Percentiles rank a stretch among this genome's conserved stretches.
Conservation (phyloP, 2,113 vertebrate genomes). For the Paramisgurnus dabryanus region DNA sequence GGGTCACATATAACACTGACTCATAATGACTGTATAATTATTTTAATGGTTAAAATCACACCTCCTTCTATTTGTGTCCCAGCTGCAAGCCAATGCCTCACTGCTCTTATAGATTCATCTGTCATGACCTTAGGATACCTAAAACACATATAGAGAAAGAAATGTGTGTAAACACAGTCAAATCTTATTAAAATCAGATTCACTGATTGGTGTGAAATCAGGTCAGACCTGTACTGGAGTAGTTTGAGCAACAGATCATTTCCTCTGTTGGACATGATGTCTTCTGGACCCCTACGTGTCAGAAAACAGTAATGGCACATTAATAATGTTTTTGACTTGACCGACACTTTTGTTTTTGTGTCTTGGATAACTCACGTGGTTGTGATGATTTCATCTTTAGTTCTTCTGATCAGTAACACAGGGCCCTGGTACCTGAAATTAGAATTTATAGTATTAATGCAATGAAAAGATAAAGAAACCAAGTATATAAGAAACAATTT, state of each 20-base stretch:
- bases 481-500: too few species aligned
- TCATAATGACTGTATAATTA: too few species aligned
- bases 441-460: not conserved
- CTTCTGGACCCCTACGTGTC: slow-evolving; percentile 78
- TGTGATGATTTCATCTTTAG: slow-evolving; percentile 92
- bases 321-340: not conserved
- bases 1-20: too few species aligned
- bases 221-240: slow-evolving; percentile 82
- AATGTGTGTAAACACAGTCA: not conserved
- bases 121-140: slow-evolving; percentile 91
- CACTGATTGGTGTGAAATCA: not conserved
- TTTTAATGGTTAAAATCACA: slow-evolving; percentile 48
- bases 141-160: slow-evolving; percentile 14
- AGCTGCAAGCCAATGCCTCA: slow-evolving; percentile 82
- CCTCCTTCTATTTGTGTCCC: slow-evolving; percentile 79
- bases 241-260: slow-evolving; percentile 85
- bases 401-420: slow-evolving; percentile 86
- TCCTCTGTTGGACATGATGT: slow-evolving; percentile 88
- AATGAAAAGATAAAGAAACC: too few species aligned
- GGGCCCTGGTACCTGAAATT: slow-evolving; percentile 85
- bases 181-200: not conserved
- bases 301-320: not conserved
- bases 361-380: slow-evolving; percentile 78
- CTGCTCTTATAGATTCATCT: slow-evolving; percentile 78
- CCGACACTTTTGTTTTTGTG: not conserved